Conservation (phyloP, 2,888 invertebrate species). For the Lasioglossum pauxillum region DNA sequence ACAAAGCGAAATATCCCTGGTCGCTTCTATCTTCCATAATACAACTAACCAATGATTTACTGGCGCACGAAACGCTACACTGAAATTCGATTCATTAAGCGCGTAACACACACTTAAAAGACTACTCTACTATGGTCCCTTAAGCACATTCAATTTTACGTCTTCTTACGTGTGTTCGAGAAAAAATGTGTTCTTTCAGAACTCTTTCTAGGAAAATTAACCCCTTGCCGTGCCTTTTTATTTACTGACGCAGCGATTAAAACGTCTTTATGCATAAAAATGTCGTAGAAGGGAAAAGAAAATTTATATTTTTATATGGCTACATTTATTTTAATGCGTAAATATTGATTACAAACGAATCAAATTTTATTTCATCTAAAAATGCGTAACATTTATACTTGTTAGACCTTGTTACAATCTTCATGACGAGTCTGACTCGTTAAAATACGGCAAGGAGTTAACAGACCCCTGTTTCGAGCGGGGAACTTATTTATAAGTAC, state of each 20-base stretch:
- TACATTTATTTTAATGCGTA: no score
- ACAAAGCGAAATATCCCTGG: slow-evolving; percentile 44
- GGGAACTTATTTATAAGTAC: neutral
- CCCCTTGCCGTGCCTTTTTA: no score
- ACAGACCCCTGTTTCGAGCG: neutral
- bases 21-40: slow-evolving; percentile 21
- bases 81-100: neutral
- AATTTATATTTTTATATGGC: no score
- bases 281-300: no score
- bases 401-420: no score
- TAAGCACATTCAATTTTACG: neutral
- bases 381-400: no score
- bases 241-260: no score
- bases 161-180: neutral
- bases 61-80: neutral
- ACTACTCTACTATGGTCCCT: neutral
- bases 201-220: neutral
- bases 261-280: no score
- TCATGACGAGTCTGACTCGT: no score
- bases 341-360: no score
- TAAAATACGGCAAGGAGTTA: no score
- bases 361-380: no score
- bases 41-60: slow-evolving; percentile 43
- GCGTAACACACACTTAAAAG: neutral
- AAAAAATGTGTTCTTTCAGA: neutral